Percentiles rank a stretch among this genome's conserved stretches.
phyloP scores from a whole-genome alignment of 2,113 vertebrate genomes.

The Sphaerodactylus townsendi region DNA sequence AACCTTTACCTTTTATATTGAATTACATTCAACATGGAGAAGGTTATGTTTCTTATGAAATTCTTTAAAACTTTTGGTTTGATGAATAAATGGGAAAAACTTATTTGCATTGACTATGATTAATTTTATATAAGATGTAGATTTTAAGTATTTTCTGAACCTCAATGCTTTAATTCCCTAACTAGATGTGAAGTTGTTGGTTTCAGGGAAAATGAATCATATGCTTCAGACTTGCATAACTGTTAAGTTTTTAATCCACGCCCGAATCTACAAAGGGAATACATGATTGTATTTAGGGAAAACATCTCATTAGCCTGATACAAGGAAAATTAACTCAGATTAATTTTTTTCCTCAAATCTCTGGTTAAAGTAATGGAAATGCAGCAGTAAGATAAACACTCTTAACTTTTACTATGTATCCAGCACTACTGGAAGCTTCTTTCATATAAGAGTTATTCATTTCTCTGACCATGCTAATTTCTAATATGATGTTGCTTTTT shows the following conservation, averaged over 20 bases:
- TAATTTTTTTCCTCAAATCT: no score
- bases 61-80: not conserved
- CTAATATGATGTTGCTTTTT: not conserved
- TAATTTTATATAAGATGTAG: not conserved
- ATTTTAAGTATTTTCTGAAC: slow-evolving; percentile 13
- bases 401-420: rapidly evolving
- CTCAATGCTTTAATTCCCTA: not conserved
- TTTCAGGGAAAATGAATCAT: not conserved
- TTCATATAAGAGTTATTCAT: not conserved
- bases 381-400: not conserved
- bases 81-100: not conserved
- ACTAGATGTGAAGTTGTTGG: not conserved
- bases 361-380: no score
- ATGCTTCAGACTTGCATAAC: not conserved
- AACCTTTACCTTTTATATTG: not conserved
- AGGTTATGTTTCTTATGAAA: not conserved
- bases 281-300: not conserved
- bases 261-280: rapidly evolving
- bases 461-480: not conserved
- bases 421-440: not conserved
- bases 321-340: not conserved
- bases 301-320: not conserved
- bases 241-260: not conserved
- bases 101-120: not conserved
- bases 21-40: not conserved